Evolutionary conservation across 2,888 invertebrate genomes (phyloP), one percentile per base, ranked within the genome.

Genomic region (Horisme vitalbata): DNA sequence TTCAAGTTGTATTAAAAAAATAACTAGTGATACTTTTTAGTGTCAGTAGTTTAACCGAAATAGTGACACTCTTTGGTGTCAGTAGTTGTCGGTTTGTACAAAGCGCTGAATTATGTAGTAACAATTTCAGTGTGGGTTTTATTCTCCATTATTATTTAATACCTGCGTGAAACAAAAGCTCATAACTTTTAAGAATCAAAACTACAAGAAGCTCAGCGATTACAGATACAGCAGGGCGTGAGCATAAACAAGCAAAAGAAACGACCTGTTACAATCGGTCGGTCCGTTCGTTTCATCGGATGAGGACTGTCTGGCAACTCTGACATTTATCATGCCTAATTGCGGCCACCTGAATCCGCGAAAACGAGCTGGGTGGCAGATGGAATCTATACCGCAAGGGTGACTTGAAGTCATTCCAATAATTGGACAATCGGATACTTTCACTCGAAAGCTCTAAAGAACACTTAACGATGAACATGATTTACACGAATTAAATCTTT

Each of bases 271-370:
- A 79, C 80, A 83, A 74, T 80, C 75, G 68, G 75, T 79, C 79
- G 75, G 75, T 79, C 74, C 73, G 59, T 73, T 68, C 79, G 80
- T 83, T 83, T 83, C 83, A 81, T 81, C 79, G 77, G 76, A 78
- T 75, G 77, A 78, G 64, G 66, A 71, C 77, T 79, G 77, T 82
- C 80, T 76, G 69, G 72, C 80, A 79, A 79, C 80, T 71, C 75
- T 70, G 63, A 81, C 80, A 81, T 85, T 87, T 85, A 87, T 84
- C 79, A 77, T 30, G 71, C 79, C 84, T 86, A 85, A 87, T 86
- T 87, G 82, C 82, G 80, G 79, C 81, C 81, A 81, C 83, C 79
- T 78, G 77, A 77, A 79, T 72, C 67, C 66, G 61, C 70, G 55
- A 60, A 60, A 68, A 66, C 84, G 65, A 69, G 71, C 62, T 83